Conservation (phyloP, 1,140 invertebrate species). For the Pogonomyrmex californicus region DNA sequence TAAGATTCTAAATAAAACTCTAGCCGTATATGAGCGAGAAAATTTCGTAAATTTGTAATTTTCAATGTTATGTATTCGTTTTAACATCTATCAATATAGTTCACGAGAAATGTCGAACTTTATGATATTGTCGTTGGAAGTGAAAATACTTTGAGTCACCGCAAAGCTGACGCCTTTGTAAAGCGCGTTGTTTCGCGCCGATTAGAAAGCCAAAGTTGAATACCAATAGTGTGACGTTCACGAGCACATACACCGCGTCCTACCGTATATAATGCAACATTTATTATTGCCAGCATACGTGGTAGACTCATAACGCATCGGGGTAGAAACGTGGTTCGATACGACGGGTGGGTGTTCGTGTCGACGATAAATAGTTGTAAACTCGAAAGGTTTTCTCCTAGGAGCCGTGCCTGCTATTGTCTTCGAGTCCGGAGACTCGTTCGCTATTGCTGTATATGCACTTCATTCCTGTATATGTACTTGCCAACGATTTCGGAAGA, state of each 20-base stretch:
- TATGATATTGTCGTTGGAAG: neutral
- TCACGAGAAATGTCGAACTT: neutral
- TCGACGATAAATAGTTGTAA: constrained; percentile 79
- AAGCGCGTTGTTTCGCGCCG: constrained; percentile 64
- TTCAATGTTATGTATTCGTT: neutral
- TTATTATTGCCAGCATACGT: constrained; percentile 73
- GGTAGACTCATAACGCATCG: constrained; percentile 40
- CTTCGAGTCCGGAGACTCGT: constrained; percentile 72
- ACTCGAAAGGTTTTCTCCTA: constrained; percentile 77
- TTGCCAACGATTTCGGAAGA: constrained; percentile 59
- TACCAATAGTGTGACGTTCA: constrained; percentile 66
- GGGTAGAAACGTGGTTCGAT: constrained; percentile 4
- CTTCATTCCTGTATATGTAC: constrained; percentile 53
- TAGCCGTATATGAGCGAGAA: neutral
- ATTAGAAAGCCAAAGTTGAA: constrained; percentile 80
- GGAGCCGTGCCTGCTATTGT: constrained; percentile 77
- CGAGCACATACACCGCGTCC: constrained; percentile 40
- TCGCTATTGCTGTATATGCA: constrained; percentile 47
- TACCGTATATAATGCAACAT: constrained; percentile 72
- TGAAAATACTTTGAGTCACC: constrained; percentile 39
- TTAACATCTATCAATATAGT: neutral
- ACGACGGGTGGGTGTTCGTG: constrained; percentile 66
- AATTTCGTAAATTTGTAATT: neutral
- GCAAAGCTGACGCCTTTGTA: constrained; percentile 59
- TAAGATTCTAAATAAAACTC: neutral